These are phyloP conservation scores for Stenichneumon culpator DNA, from an alignment of 2,888 invertebrate genomes.

Conservation along the genomic window DNA sequence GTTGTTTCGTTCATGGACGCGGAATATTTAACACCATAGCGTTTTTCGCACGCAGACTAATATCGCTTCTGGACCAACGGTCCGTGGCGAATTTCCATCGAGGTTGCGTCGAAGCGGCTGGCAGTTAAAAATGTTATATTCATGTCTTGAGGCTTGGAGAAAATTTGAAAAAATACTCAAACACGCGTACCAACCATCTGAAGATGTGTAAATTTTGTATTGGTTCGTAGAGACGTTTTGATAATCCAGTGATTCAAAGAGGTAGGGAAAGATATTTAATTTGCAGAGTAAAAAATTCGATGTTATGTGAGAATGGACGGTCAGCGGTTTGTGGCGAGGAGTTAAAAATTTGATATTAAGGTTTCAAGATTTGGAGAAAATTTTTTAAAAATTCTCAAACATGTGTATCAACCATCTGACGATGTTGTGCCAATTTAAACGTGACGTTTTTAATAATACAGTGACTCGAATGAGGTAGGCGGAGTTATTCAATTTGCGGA, in stretches of 20 bases:
- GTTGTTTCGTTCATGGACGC: slow-evolving; percentile 32
- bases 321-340: background rate
- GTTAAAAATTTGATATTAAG: no score
- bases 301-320: background rate
- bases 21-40: background rate
- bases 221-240: background rate
- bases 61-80: background rate
- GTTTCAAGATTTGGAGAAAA: no score
- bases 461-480: background rate
- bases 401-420: no score
- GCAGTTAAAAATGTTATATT: background rate
- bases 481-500: background rate
- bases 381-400: no score
- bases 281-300: background rate
- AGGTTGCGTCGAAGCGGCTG: background rate
- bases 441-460: background rate
- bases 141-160: background rate
- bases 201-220: background rate
- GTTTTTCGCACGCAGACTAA: background rate
- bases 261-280: background rate
- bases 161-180: background rate
- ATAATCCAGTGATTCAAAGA: background rate
- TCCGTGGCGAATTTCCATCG: background rate
- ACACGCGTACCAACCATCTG: background rate
- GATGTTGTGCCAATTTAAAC: no score